Evolutionary conservation across 2,888 invertebrate species (phyloP).

Genomic region (Orgyia antiqua): DNA sequence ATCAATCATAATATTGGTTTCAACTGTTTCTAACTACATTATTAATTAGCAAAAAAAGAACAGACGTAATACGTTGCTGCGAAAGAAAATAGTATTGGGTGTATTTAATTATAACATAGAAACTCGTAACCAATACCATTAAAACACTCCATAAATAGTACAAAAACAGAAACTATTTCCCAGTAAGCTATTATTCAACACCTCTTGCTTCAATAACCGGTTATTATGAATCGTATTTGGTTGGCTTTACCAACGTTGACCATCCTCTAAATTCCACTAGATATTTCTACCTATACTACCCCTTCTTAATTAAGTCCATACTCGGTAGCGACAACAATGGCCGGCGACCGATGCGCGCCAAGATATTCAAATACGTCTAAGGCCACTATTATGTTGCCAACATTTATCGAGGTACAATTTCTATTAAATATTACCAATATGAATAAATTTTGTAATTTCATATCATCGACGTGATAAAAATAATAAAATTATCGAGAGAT

Average conservation of each 20-base stretch:
- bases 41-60: too few species aligned
- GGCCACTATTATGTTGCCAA: conserved; percentile 63
- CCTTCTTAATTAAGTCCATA: conserved; percentile 76
- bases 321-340: conserved; percentile 70
- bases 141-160: too few species aligned
- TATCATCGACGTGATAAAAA: conserved; percentile 6
- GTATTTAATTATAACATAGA: too few species aligned
- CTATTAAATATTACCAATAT: conserved; percentile 19
- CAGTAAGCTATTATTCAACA: conserved; percentile 32
- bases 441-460: conserved; percentile 20
- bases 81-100: too few species aligned
- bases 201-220: conserved; percentile 34
- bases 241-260: conserved; percentile 25
- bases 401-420: conserved; percentile 49
- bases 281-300: conserved; percentile 63
- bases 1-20: too few species aligned
- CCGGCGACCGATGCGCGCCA: conserved; percentile 61
- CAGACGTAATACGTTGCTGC: too few species aligned
- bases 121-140: too few species aligned
- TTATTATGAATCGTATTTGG: conserved; percentile 35
- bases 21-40: too few species aligned
- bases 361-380: conserved; percentile 77
- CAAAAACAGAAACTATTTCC: conserved; percentile 7
- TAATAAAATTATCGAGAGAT: too few species aligned
- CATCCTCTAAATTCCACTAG: conserved; percentile 65